Conservation (phyloP, 1,140 invertebrate species). For the Thrips palmi region DNA sequence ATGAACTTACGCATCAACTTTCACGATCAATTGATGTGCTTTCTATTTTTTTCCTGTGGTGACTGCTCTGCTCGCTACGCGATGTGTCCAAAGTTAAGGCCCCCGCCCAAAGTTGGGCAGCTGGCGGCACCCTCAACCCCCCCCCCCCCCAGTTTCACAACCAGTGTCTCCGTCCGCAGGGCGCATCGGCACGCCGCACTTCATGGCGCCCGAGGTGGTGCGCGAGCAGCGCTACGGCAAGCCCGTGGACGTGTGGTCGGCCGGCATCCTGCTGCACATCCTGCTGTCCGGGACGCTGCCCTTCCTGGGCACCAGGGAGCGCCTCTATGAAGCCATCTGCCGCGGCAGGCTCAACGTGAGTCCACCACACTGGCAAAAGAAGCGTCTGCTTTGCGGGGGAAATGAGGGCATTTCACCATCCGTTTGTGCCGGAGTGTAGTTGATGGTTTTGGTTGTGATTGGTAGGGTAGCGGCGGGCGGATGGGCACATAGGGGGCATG, state of each 20-base stretch:
- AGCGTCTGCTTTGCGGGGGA: neutral
- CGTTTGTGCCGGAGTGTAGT: too few species aligned
- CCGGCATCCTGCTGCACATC: slow-evolving; percentile 84
- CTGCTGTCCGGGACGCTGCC: slow-evolving; percentile 84
- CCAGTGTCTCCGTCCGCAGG: slow-evolving; percentile 34
- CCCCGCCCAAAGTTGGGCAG: too few species aligned
- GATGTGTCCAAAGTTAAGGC: too few species aligned
- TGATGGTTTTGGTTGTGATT: neutral
- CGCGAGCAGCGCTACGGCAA: slow-evolving; percentile 84
- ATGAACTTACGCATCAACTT: too few species aligned
- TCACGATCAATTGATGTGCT: too few species aligned
- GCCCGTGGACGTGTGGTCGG: slow-evolving; percentile 90
- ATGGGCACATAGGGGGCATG: too few species aligned
- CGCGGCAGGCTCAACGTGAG: slow-evolving; percentile 65
- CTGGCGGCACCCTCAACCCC: too few species aligned
- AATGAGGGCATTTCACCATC: too few species aligned
- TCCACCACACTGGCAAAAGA: slow-evolving; percentile 10
- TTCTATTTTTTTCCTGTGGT: too few species aligned
- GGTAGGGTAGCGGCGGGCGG: too few species aligned
- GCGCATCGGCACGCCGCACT: slow-evolving; percentile 85
- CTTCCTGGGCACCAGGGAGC: slow-evolving; percentile 81
- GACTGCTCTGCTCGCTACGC: too few species aligned
- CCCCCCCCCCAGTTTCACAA: neutral
- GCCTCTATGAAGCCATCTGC: slow-evolving; percentile 78
- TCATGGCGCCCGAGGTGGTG: slow-evolving; percentile 94